These are phyloP conservation scores for Plodia interpunctella DNA, from an alignment of 1,140 invertebrate species.

Conservation along the genomic window DNA sequence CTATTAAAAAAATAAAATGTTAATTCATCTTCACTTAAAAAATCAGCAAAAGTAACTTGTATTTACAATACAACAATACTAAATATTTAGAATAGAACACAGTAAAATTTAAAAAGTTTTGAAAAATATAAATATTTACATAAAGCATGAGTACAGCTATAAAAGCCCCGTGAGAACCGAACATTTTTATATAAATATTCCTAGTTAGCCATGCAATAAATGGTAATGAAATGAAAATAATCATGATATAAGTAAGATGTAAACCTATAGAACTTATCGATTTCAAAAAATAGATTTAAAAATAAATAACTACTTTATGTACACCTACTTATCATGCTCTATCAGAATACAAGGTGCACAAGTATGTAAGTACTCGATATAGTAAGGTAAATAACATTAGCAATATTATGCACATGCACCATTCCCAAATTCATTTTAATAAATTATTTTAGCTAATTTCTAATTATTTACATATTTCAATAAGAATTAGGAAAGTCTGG, in stretches of 20 bases:
- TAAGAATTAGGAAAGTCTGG: conserved; percentile 12
- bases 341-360: no score
- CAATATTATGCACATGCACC: conserved; percentile 16
- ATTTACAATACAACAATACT: conserved; percentile 10
- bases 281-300: no score
- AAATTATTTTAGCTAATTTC: not conserved
- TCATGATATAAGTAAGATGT: conserved; percentile 19
- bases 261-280: conserved; percentile 6
- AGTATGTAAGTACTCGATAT: no score
- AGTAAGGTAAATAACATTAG: not conserved
- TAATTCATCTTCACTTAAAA: not conserved
- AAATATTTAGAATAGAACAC: not conserved
- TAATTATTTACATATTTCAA: conserved; percentile 22
- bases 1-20: conserved; percentile 45
- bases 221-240: not conserved
- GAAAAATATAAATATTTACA: not conserved
- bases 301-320: no score
- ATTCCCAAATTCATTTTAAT: conserved; percentile 8
- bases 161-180: not conserved
- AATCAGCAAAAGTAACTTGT: not conserved
- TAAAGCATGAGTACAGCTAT: conserved; percentile 4
- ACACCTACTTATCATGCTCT: no score
- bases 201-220: not conserved
- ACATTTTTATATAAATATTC: not conserved
- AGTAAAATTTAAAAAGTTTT: not conserved